Evolutionary conservation across 35 echinoderm and acorn worm genomes (phyloP).

Genomic region (Holothuria glaberrima): DNA sequence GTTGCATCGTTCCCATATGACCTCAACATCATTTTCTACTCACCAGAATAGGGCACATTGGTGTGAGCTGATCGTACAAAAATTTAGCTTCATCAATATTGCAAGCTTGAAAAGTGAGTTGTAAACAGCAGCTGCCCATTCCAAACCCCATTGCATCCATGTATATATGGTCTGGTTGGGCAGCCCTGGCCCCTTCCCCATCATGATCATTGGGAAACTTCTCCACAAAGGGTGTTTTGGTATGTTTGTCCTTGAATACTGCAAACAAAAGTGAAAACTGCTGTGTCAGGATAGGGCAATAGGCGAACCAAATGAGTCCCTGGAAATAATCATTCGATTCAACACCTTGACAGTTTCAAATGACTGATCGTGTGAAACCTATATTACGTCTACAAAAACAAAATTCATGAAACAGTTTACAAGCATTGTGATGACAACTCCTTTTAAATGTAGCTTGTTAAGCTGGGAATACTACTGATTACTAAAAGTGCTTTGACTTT

Average conservation of each 20-base stretch:
- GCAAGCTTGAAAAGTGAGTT: conserved; percentile 98
- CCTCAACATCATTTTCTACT: neutral
- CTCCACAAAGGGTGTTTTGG: conserved; percentile 88
- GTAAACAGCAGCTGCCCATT: conserved; percentile 88
- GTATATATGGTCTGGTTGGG: conserved; percentile 91
- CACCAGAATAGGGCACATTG: conserved; percentile 90
- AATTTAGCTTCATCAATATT: conserved; percentile 83
- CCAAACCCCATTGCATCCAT: conserved; percentile 99
- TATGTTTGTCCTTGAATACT: conserved; percentile 99
- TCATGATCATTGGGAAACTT: conserved; percentile 79
- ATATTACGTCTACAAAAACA: too few species aligned
- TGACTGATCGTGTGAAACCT: too few species aligned
- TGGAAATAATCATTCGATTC: too few species aligned
- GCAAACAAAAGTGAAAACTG: neutral
- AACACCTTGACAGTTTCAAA: too few species aligned
- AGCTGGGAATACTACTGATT: too few species aligned
- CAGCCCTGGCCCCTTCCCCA: conserved; percentile 75
- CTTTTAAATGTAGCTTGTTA: too few species aligned
- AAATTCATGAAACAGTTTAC: too few species aligned
- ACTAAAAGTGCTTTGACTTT: too few species aligned
- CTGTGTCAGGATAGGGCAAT: too few species aligned
- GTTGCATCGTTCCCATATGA: neutral
- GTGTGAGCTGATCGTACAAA: conserved; percentile 92
- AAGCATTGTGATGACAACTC: too few species aligned
- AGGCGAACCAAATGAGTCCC: too few species aligned